Base-by-base conservation (phyloP, 1,140 invertebrate species). In the Dinoponera quadriceps region DNA sequence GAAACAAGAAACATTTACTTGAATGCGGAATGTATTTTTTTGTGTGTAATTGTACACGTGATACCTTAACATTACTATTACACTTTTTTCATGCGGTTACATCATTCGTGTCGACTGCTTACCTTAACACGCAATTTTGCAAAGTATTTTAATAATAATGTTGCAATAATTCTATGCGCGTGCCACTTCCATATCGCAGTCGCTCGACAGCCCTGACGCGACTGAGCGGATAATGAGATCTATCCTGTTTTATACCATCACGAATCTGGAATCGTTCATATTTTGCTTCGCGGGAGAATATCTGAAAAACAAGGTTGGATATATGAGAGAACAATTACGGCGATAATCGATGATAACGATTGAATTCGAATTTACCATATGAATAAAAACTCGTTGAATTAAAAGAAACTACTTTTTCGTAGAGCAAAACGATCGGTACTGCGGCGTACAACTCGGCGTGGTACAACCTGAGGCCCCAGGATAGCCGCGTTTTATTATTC, bases 281-380 rank as follows among this genome's bases (percentile, higher is more conserved):
- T 77, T 82, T 33, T 88, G 82, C 48, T 88, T 66, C 22, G 83
- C 85, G 7, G 86, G 82, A 25, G 85, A 88, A 87, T 88, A 86
- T 57, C 4, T 86, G 9, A 84, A 44, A 22, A 69, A 72, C 3
- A 82, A 75, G 48, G 80, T 87, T 55, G 71, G 60, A 14, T 0
- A 4, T 49, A 38, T 51, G 18, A 27, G 9, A 9, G 33, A 18
- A 27, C 57, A n/a, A 54, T 38, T 38, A 3, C n/a, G 44, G 54
- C 25, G 44, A n/a, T 9, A 27, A 3, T n/a, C n/a, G 5, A 57
- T 13, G 1, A 73, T 22, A 48, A 25, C 33, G 2, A n/a, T 25
- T n/a, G 9, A 49, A 18, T 55, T 1, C 14, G 49, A 55, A 55
- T 14, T 44, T 44, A 11, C 13, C 3, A 44, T 65, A 33, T 77